Conservation (phyloP, 2,797 vertebrate genomes). For the Clarias pachynema region DNA sequence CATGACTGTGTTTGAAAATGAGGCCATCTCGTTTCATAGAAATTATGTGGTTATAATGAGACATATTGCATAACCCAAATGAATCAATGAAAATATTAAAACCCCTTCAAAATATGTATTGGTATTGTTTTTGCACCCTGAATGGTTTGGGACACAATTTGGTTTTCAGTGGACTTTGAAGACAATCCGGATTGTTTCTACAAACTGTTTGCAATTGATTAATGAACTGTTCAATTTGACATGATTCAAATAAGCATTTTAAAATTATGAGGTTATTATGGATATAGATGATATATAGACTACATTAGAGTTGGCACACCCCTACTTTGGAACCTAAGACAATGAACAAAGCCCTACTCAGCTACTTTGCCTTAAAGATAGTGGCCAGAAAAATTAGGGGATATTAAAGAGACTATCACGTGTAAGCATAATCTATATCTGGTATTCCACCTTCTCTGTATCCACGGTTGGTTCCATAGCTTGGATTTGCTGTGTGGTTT, state of each 20-base stretch:
- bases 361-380: conserved; percentile 53
- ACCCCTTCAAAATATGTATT: neutral
- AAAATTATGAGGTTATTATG: conserved; percentile 13
- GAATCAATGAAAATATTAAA: conserved; percentile 29
- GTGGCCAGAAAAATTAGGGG: conserved; percentile 42
- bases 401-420: conserved; percentile 76
- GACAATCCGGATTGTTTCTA: neutral
- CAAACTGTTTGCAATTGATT: neutral
- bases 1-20: conserved; percentile 20
- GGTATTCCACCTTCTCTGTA: conserved; percentile 91
- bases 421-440: conserved; percentile 90
- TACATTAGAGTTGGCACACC: conserved; percentile 57
- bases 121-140: conserved; percentile 3
- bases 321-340: conserved; percentile 60
- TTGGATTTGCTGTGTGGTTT: conserved; percentile 76
- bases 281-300: conserved; percentile 22
- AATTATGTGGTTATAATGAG: neutral
- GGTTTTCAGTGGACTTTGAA: neutral
- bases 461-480: conserved; percentile 88
- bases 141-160: neutral
- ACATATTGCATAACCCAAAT: conserved; percentile 1
- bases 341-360: conserved; percentile 49
- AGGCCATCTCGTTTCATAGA: conserved; percentile 25
- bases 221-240: conserved; percentile 1
- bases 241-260: conserved; percentile 19